Percentiles rank a stretch among this genome's conserved stretches.
phyloP scores from a whole-genome alignment of 2,113 vertebrate genomes.

The Periophthalmodon schlosseri region DNA sequence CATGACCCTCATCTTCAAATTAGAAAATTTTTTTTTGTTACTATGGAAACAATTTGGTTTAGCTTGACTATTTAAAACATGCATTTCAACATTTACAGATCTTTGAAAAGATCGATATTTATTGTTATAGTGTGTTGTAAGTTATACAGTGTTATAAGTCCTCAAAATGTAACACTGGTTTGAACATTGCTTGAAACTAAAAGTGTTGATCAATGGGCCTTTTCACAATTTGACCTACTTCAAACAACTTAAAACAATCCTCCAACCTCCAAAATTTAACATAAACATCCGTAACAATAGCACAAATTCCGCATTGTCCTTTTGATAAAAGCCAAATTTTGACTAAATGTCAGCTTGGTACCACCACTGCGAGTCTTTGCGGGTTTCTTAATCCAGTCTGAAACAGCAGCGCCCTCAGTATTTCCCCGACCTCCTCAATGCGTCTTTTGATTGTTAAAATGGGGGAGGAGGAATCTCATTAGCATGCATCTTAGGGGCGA shows the following conservation, averaged over 20 bases:
- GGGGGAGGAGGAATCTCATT: conserved; percentile 62
- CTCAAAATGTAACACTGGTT: not conserved
- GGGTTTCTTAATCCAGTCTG: conserved; percentile 48
- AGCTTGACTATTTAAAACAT: no score
- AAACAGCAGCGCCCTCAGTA: conserved; percentile 63
- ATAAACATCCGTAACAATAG: conserved; percentile 31
- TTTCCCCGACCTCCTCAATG: conserved; percentile 67
- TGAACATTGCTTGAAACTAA: no score
- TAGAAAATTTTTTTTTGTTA: no score
- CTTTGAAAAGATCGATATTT: not conserved
- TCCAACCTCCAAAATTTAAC: conserved; percentile 28
- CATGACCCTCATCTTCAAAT: not conserved
- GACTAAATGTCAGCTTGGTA: conserved; percentile 47
- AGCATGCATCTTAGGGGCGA: conserved; percentile 71
- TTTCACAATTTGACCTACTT: not conserved
- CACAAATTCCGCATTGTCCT: conserved; percentile 40
- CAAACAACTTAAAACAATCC: not conserved
- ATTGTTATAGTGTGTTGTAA: no score
- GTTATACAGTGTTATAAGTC: no score
- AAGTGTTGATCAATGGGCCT: not conserved
- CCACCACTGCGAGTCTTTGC: conserved; percentile 39
- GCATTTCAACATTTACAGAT: not conserved
- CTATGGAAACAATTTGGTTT: no score
- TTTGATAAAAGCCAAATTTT: conserved; percentile 42
- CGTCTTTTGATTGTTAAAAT: conserved; percentile 76